These are phyloP conservation scores for Tipula helvola DNA, from an alignment of 2,888 invertebrate genomes.

Conservation along the genomic window DNA sequence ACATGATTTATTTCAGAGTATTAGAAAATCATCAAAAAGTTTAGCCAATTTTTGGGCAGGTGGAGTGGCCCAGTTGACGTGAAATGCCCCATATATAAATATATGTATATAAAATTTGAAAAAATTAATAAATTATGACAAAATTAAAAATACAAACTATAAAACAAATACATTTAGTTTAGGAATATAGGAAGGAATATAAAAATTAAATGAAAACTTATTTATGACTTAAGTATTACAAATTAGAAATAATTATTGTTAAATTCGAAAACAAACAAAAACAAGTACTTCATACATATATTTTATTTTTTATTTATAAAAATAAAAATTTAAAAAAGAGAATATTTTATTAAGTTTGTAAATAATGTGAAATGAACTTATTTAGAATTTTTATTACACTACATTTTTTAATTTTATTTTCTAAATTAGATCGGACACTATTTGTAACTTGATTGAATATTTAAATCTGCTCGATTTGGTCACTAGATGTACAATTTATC, in stretches of 20 bases:
- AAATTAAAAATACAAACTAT: not conserved
- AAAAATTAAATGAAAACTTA: not conserved
- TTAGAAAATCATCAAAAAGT: too few relatives aligned
- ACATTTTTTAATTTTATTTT: not conserved
- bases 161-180: not conserved
- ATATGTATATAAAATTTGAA: not conserved
- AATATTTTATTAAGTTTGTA: not conserved
- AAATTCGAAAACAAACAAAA: not conserved
- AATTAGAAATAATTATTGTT: not conserved
- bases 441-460: not conserved
- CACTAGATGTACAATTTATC: not conserved
- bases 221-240: not conserved
- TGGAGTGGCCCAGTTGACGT: too few relatives aligned
- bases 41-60: too few relatives aligned
- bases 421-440: not conserved
- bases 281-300: too few relatives aligned
- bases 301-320: not conserved
- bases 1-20: too few relatives aligned
- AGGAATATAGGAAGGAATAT: not conserved
- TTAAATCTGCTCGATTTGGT: not conserved
- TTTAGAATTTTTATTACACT: not conserved
- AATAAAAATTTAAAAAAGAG: not conserved
- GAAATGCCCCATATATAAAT: not conserved
- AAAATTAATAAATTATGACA: not conserved
- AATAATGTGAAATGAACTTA: not conserved